Evolutionary conservation across 2,113 vertebrate genomes (phyloP), one percentile per base, ranked within the genome.

Genomic region (Syngnathus scovelli): DNA sequence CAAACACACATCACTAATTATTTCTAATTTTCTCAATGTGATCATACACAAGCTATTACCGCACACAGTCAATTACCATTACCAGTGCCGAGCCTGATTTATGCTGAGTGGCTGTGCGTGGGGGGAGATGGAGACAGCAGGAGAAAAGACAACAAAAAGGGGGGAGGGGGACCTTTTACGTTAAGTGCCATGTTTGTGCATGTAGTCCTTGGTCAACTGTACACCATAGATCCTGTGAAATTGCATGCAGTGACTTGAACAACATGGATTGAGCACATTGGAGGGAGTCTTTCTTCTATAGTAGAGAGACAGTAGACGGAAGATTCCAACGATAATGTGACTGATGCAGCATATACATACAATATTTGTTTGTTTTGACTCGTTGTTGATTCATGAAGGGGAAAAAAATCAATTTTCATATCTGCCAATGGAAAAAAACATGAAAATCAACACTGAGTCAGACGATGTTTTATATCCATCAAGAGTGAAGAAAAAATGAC

Each of bases 111-210:
- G 38, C 39, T 54, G 68, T 19, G 72, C 67, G 76, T 71, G 76
- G 61, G 81, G 69, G 66, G 67, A 43, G 54, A 52, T 27, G 27
- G 65, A 63, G 60, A 38, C 72, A 73, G 48, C 67, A 63, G 73
- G 76, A 49, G 78, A 66, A 59, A 78, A 62, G n/a, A 58, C 67
- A 51, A 67, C 61, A 69, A 61, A 61, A 16, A 61, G 67, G 11
- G 36, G 43, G 73, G 71, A 63, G 67, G 55, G 61, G 13, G 43
- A 67, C 63, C 12, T 74, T 74, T 76, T 66, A 64, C 81, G 70
- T 79, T 60, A 81, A 82, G 83, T 80, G 72, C 66, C 61, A 62
- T 69, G 66, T 74, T 79, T 74, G 55, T 78, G 59, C 11, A 2
- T 74, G 72, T 52, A 59, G 68, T 63, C 6, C 23, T 52, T n/a